Evolutionary conservation across 2,797 vertebrate species (phyloP).

Genomic region (Ctenopoma multispine): DNA sequence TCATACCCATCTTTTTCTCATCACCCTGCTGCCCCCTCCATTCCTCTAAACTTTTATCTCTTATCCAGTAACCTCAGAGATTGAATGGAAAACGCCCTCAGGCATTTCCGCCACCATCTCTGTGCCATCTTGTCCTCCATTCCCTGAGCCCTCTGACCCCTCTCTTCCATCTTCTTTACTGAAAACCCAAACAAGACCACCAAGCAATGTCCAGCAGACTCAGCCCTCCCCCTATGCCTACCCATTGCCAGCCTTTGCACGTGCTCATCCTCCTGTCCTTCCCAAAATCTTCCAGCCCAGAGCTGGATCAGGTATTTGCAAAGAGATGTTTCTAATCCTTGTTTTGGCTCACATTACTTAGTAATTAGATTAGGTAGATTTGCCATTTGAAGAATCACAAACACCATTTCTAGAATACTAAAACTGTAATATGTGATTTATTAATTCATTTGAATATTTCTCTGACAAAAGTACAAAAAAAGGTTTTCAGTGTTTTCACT

Average conservation of each 20-base stretch:
- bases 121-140: constrained; percentile 48
- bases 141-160: constrained; percentile 53
- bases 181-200: constrained; percentile 25
- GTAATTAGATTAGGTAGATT: too few species aligned
- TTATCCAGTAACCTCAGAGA: constrained; percentile 71
- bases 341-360: not conserved
- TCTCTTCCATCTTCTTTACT: constrained; percentile 36
- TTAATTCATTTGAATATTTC: too few species aligned
- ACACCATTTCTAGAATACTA: too few species aligned
- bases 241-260: constrained; percentile 77
- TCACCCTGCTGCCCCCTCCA: not conserved
- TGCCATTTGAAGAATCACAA: not conserved
- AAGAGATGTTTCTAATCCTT: constrained; percentile 13
- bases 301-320: constrained; percentile 79
- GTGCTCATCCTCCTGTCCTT: constrained; percentile 82
- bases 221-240: constrained; percentile 72
- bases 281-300: constrained; percentile 85
- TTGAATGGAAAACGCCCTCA: constrained; percentile 55
- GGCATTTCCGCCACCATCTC: constrained; percentile 66
- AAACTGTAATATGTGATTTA: too few species aligned
- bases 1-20: not conserved
- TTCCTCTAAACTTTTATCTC: constrained; percentile 35
- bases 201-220: constrained; percentile 33
- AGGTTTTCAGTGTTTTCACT: too few species aligned
- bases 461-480: too few species aligned